phyloP scores from a whole-genome alignment of 2,113 vertebrate species.

The Megaleporinus macrocephalus region DNA sequence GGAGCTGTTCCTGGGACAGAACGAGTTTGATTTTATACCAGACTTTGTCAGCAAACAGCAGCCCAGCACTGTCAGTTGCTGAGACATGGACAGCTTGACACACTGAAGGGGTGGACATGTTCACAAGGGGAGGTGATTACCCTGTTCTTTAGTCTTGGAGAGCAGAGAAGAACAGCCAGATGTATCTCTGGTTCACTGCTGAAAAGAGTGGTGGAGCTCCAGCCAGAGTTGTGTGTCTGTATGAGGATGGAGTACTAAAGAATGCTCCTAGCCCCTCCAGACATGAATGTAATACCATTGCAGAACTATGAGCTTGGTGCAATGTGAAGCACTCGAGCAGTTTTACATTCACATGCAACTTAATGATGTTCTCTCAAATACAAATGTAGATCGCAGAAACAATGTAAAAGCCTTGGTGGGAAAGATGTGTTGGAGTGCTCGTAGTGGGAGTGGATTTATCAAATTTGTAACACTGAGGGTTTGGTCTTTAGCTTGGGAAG shows the following conservation, averaged over 20 bases:
- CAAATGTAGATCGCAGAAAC: conserved; percentile 60
- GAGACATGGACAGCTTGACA: conserved; percentile 65
- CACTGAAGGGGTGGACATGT: conserved; percentile 40
- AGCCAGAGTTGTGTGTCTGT: conserved; percentile 42
- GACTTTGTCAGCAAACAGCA: conserved; percentile 97
- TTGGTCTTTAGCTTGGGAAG: background rate
- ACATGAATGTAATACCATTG: conserved; percentile 79
- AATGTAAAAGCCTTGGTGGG: background rate
- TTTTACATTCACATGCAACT: conserved; percentile 75
- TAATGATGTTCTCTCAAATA: conserved; percentile 75
- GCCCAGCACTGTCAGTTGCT: conserved; percentile 94
- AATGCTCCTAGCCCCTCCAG: conserved; percentile 52
- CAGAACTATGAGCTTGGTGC: conserved; percentile 76
- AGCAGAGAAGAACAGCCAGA: conserved; percentile 28
- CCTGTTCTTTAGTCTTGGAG: conserved; percentile 26
- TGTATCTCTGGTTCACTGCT: conserved; percentile 36
- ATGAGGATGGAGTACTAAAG: conserved; percentile 18
- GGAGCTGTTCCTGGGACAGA: conserved; percentile 96
- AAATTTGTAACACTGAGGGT: conserved; percentile 18
- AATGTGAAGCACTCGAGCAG: conserved; percentile 67
- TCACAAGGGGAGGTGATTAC: conserved; percentile 23
- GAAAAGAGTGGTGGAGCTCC: conserved; percentile 35
- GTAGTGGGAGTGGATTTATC: background rate
- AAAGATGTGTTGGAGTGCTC: conserved; percentile 30
- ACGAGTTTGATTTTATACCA: conserved; percentile 97